Conservation (phyloP, 2,797 vertebrate species). For the Phaenicophaeus curvirostris region DNA sequence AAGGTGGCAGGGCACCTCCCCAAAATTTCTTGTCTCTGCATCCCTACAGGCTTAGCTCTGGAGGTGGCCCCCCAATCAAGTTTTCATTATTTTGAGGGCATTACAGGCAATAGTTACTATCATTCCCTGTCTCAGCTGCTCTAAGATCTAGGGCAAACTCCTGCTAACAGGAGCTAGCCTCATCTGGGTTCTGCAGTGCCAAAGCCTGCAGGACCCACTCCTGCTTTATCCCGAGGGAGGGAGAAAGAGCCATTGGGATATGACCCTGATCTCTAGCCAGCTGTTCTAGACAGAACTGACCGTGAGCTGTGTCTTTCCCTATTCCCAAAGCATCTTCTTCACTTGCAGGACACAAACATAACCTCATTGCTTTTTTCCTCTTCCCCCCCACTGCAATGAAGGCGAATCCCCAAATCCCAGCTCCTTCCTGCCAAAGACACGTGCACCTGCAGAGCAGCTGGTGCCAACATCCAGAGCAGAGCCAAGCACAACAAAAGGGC, state of each 20-base stretch:
- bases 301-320: background rate
- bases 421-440: conserved; percentile 64
- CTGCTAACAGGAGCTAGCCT: background rate
- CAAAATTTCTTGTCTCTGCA: background rate
- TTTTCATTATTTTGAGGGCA: background rate
- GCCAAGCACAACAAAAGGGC: conserved; percentile 66
- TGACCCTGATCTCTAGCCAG: background rate
- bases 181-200: background rate
- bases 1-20: background rate
- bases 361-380: background rate
- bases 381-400: background rate
- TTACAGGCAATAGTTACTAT: background rate
- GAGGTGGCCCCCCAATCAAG: background rate
- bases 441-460: conserved; percentile 66
- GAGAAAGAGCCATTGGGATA: background rate
- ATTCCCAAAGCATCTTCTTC: background rate
- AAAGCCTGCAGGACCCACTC: background rate
- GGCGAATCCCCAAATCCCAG: conserved; percentile 61
- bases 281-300: background rate
- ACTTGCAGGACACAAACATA: background rate
- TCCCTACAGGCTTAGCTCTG: background rate
- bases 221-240: background rate
- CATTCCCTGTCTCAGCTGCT: background rate
- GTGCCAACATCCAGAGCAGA: conserved; percentile 59
- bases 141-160: background rate